phyloP scores from a whole-genome alignment of 2,113 vertebrate genomes.

The Odobenus rosmarus region DNA sequence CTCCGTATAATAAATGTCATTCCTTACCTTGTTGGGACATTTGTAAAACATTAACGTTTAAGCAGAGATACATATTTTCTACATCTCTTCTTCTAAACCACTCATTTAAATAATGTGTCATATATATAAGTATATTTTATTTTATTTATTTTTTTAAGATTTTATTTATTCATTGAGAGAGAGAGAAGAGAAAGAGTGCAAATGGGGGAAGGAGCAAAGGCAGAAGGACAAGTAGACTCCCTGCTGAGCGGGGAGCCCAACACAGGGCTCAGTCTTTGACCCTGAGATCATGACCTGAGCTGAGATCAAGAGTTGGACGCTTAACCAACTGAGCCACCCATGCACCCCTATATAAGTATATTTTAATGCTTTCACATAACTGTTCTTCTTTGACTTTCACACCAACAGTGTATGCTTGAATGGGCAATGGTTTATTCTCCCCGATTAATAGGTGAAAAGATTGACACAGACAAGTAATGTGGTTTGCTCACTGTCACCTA shows the following conservation, averaged over 20 bases:
- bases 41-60: neutral
- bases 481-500: neutral
- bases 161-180: neutral
- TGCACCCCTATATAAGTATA: neutral
- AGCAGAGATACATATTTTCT: neutral
- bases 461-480: neutral
- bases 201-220: neutral
- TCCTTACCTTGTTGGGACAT: neutral
- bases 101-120: neutral
- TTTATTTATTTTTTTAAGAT: neutral
- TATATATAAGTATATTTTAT: neutral
- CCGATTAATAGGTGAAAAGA: neutral
- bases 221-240: neutral
- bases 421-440: neutral
- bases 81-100: neutral
- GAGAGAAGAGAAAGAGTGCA: neutral
- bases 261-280: neutral
- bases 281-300: neutral
- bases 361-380: neutral
- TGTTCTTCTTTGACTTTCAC: slow-evolving; percentile 10
- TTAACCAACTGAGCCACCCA: neutral
- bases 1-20: neutral
- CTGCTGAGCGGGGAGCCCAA: neutral
- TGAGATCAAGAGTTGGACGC: neutral
- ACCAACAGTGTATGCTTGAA: neutral